Base-by-base conservation (phyloP, 2,113 vertebrate species). In the Dicerorhinus sumatrensis region DNA sequence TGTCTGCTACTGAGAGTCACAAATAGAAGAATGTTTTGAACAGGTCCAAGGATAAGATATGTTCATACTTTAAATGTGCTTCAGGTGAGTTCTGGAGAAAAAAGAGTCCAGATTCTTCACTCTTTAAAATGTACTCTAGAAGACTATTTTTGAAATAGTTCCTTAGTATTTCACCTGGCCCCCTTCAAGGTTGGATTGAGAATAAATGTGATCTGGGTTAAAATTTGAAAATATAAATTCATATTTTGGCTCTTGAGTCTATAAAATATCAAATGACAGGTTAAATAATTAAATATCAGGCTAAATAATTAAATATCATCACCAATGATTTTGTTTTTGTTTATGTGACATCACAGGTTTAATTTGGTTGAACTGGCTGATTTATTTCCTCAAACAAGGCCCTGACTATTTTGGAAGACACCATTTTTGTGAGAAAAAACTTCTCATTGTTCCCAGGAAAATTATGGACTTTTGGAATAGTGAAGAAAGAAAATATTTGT, bases 401-500 rank as follows among this genome's bases (percentile, higher is more conserved):
- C 39, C 16, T 65, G 23, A n/a, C 16, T 87, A 72, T 54, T 95
- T 95, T 93, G 62, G 42, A 92, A 88, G 42, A 25, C 12, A 23
- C 16, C 51, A 6, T 81, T 58, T 82, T 89, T 89, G 39, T 83
- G 3, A n/a, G 18, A 69, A 63, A 82, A 81, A 56, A 36, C 14
- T 12, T 87, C 9, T 70, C 8, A 42, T 29, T 46, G 25, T 72
- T 94, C 12, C 29, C 8, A 73, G 70, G 56, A 56, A 54, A 84
- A 31, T 25, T 91, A 20, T 16, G 6, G n/a, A 89, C 25, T 48
- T 95, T 67, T 54, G 23, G 6, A 89, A 85, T 69, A 36, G 62
- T 54, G 12, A 91, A 93, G 17, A 81, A 86, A 94, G 18, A 85
- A 94, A 60, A 85, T 48, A 4, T 7, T 87, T 95, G 60, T 58